phyloP scores from a whole-genome alignment of 1,140 invertebrate genomes.

The Tribolium castaneum region DNA sequence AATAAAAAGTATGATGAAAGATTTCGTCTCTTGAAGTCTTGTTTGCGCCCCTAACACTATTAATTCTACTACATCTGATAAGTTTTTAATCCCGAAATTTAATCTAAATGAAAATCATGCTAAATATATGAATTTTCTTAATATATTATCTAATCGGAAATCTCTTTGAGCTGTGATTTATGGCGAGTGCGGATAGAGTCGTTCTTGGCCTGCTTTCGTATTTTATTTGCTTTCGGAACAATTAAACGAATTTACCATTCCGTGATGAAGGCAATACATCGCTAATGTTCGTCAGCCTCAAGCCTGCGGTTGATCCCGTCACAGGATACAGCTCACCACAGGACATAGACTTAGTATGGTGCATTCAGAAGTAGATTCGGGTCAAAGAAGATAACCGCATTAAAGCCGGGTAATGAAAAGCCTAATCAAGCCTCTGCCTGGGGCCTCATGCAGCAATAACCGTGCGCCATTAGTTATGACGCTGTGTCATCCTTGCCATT shows the following conservation, averaged over 20 bases:
- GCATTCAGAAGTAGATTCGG: conserved; percentile 17
- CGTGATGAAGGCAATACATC: background rate
- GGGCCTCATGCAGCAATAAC: conserved; percentile 1
- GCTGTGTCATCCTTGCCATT: conserved; percentile 8
- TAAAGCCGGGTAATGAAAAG: conserved; percentile 19
- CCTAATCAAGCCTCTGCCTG: background rate
- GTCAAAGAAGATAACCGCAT: conserved; percentile 33
- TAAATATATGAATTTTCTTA: background rate
- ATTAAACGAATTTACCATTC: background rate
- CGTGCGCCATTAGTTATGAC: conserved; percentile 18
- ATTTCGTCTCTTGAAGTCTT: no score
- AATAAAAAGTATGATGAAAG: background rate
- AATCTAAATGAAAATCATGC: background rate
- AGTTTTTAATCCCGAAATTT: background rate
- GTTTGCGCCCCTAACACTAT: no score
- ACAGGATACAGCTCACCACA: background rate
- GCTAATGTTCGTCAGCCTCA: background rate
- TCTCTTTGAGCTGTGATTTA: no score
- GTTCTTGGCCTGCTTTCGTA: no score
- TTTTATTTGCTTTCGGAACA: background rate
- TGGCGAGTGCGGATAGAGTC: no score
- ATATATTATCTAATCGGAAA: no score
- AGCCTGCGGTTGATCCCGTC: background rate
- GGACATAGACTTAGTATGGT: background rate
- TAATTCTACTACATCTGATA: background rate